Base-by-base conservation (phyloP, 2,888 invertebrate genomes). In the Lithophane ornitopus region DNA sequence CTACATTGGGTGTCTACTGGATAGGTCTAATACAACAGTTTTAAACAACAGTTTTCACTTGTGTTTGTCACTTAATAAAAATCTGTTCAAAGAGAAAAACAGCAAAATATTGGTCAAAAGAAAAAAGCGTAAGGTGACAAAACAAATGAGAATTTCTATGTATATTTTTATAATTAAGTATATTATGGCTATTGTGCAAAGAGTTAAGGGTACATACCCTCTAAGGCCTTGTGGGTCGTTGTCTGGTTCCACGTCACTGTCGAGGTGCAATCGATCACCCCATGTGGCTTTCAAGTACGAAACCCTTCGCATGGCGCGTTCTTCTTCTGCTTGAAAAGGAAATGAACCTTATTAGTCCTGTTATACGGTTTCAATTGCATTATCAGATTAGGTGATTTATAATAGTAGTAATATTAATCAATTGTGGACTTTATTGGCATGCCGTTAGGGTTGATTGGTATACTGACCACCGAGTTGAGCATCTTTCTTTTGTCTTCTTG, bases 261-360 rank as follows among this genome's bases (percentile, higher is more conserved):
- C 98, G 85, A 98, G 96, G 89, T 97, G 97, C 94, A 98, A 97
- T 80, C 98, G 96, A 90, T 98, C 98, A 81, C 98, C 98, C 97
- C 98, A 98, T 16, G 99, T 99, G 62, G 99, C 99, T 95, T 98
- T 98, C 86, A 99, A 97, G 95, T 99, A 99, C n/a, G 99, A 99
- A 86, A 99, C 98, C 88, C 99, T 97, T 87, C 99, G 97, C 95
- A 98, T 98, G 41, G 98, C 97, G 85, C 98, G 97, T 90, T 99
- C 98, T 92, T 99, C 99, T 92, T 98, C 98, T 94, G 97, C 97
- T 97, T 93, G 84, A 81, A 93, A 89, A 88, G 92, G 91, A 80
- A 92, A 82, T 80, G 63, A 28, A 68, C 49, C 74, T 77, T 68
- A 74, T 81, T 70, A 78, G 46, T 65, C 46, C 0, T 44, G 16